These are phyloP conservation scores for Drosophila parthenogenetica DNA, from an alignment of 2,888 invertebrate species.

Conservation along the genomic window DNA sequence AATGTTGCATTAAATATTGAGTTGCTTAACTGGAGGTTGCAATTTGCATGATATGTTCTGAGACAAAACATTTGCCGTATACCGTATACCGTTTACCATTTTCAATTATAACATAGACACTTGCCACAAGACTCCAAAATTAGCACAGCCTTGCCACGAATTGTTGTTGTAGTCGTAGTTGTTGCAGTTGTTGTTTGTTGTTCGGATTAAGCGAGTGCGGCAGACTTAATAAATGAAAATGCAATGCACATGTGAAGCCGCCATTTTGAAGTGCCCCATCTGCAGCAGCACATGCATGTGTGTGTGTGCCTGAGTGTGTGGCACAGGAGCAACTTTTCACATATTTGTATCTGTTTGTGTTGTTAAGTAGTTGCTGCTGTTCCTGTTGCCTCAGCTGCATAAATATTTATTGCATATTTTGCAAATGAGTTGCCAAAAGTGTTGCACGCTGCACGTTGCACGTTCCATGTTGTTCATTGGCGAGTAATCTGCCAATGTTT, in stretches of 20 bases:
- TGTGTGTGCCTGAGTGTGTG: conserved; percentile 14
- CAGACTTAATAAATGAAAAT: conserved; percentile 74
- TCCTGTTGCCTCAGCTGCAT: conserved; percentile 65
- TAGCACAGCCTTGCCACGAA: conserved; percentile 16
- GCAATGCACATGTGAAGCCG: conserved; percentile 55
- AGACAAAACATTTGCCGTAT: conserved; percentile 44
- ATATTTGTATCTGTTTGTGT: conserved; percentile 79
- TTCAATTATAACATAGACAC: conserved; percentile 71
- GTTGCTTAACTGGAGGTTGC: conserved; percentile 20
- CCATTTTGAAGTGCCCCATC: conserved; percentile 54
- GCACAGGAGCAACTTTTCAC: conserved; percentile 66
- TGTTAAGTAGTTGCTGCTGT: conserved; percentile 70
- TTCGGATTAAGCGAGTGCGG: conserved; percentile 61
- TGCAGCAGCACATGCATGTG: not conserved
- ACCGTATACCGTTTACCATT: conserved; percentile 42
- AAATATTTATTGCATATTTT: conserved; percentile 77
- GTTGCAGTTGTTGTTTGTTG: conserved; percentile 46
- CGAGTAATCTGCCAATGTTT: conserved; percentile 36
- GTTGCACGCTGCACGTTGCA: conserved; percentile 18
- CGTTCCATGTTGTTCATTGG: not conserved
- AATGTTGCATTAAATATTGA: conserved; percentile 41
- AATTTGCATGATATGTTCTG: conserved; percentile 56
- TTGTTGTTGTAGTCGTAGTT: conserved; percentile 32
- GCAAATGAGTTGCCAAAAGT: conserved; percentile 68
- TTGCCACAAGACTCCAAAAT: conserved; percentile 37